A percentile compares a stretch with the other conserved stretches of the same genome.
Evolutionary conservation across 2,113 vertebrate species (phyloP).

Genomic region (Struthio camelus): DNA sequence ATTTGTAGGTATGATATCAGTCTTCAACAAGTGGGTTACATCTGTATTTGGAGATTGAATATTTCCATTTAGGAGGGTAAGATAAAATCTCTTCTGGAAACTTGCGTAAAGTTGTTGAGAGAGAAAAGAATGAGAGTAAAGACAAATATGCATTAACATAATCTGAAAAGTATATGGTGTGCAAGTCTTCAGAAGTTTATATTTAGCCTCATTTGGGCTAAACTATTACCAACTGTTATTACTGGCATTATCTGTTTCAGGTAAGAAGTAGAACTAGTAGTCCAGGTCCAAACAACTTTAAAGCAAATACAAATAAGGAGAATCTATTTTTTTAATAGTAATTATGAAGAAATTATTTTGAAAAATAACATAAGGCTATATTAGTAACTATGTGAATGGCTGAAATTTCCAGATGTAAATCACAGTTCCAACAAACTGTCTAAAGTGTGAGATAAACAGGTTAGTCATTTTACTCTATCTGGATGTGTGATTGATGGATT

Average conservation of each 20-base stretch:
- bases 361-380: background rate
- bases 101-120: background rate
- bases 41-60: background rate
- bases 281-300: background rate
- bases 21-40: background rate
- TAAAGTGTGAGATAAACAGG: background rate
- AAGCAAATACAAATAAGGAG: background rate
- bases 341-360: background rate
- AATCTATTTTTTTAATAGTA: background rate
- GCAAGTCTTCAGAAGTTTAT: background rate
- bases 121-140: background rate
- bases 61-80: background rate
- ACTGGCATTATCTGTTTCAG: background rate
- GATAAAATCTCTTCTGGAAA: background rate
- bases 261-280: background rate
- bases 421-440: background rate
- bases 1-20: background rate
- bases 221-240: background rate
- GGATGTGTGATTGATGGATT: background rate
- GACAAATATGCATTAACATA: background rate
- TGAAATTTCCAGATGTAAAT: background rate
- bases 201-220: background rate
- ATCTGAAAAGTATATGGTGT: background rate
- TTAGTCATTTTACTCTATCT: background rate
- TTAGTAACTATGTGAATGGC: background rate